Base-by-base conservation (phyloP, 92 coral and sea anemone species). In the Plumapathes pennacea region DNA sequence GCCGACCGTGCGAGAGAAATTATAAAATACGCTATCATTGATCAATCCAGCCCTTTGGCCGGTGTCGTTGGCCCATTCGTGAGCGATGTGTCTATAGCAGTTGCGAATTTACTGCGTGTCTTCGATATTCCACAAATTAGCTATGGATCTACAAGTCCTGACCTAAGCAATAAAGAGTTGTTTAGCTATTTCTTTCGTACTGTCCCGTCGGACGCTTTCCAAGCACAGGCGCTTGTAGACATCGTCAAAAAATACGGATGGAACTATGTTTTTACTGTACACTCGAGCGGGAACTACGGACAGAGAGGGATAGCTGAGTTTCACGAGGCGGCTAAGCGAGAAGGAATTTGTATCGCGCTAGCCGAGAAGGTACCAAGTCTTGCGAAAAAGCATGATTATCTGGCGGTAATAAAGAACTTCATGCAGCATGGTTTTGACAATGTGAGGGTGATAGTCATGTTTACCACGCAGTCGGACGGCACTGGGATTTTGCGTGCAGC, bases 91-190 rank as follows among this genome's bases (percentile, higher is more conserved):
- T 84, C 99, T 62, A 76, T 94, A 22, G 94, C 90, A 26, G 90
- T 87, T 1, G 99, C 95, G n/a, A 89, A 77, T 54, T 80, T 94
- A 44, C 71, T 94, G 41, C 88, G 97, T 19, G 90, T 88, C 40
- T 94, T 94, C 38, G 89, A 87, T 26, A 79, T 94, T 45, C 99
- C 96, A 10, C 99, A 94, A 54, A 70, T 94, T 14, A 89, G 99
- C 46, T 94, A 87, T 42, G 99, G 96, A 1, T 89, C 99, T 10
- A 80, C 97, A 9, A 88, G 89, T 46, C 78, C 85, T 11, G 95
- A 81, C 19, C 83, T 94, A n/a, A 88, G 95, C 43, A 80, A 94
- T 64, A 94, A 94, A 46, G 88, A 90, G 6, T 70, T 84, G 13
- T 85, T 77, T 25, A 75, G 83, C 61, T 84, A 77, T 47, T 94